These are phyloP conservation scores for Geophilus truncorum DNA, from an alignment of 2,888 invertebrate genomes.

Conservation along the genomic window DNA sequence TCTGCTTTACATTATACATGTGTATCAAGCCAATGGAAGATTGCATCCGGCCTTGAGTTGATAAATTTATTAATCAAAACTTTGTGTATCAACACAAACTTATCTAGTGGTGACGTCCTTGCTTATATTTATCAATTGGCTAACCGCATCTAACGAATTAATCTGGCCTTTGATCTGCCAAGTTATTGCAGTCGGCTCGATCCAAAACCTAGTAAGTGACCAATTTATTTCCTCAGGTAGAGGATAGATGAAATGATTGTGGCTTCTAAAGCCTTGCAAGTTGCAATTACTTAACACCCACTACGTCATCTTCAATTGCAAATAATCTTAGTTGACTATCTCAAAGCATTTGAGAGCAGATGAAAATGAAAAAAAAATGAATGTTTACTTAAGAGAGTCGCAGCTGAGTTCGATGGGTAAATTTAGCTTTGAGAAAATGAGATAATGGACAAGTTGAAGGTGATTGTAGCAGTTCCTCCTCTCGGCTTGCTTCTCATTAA, in stretches of 20 bases:
- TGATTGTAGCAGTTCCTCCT: neutral
- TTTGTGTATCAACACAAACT: no score
- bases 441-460: slow-evolving; percentile 17
- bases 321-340: no score
- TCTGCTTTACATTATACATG: no score
- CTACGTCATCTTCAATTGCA: no score
- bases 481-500: neutral
- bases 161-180: neutral
- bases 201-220: neutral
- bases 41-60: no score
- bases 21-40: no score
- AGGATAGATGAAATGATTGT: no score
- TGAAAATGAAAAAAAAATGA: neutral
- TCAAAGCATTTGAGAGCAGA: no score
- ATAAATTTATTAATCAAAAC: no score
- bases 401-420: neutral
- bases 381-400: neutral
- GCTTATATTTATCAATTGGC: no score
- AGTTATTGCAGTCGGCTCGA: neutral
- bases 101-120: no score
- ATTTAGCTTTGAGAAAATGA: neutral
- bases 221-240: neutral
- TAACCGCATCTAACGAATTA: no score
- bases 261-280: neutral
- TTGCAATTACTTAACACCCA: neutral